A percentile compares a stretch with the other conserved stretches of the same genome.
Evolutionary conservation across 2,797 vertebrate species (phyloP).

Genomic region (Halcyon smyrnensis): DNA sequence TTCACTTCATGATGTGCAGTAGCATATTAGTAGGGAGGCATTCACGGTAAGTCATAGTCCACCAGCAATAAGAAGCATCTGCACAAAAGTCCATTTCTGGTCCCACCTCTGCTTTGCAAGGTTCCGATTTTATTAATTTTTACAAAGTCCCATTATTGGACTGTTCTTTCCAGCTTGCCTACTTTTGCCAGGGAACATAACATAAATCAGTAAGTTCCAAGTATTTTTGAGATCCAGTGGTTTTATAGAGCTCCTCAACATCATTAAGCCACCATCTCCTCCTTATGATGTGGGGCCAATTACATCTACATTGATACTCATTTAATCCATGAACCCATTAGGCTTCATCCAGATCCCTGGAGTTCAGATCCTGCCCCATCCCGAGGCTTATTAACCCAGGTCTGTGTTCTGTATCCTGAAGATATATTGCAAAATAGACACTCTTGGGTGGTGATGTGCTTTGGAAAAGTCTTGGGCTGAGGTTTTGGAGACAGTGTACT

Average conservation of each 20-base stretch:
- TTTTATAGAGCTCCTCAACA: neutral
- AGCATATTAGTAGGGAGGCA: too few species aligned
- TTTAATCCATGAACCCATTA: neutral
- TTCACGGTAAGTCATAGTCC: neutral
- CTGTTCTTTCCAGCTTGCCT: neutral
- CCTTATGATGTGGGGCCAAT: neutral
- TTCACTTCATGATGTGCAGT: neutral
- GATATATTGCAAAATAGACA: neutral
- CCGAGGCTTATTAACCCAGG: fast-evolving
- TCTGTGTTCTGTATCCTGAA: neutral
- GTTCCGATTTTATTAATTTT: neutral
- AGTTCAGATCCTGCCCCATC: neutral
- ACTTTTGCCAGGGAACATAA: neutral
- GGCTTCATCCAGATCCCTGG: neutral
- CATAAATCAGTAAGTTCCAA: neutral
- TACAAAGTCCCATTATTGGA: neutral
- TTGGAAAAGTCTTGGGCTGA: neutral
- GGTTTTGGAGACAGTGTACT: neutral
- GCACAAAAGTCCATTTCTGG: neutral
- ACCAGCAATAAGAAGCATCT: neutral
- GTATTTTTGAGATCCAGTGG: neutral
- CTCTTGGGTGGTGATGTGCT: fast-evolving
- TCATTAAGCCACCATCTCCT: neutral
- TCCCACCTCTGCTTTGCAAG: neutral
- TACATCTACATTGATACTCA: neutral